Conservation (phyloP, 1,140 invertebrate genomes). For the Chironomus tepperi region DNA sequence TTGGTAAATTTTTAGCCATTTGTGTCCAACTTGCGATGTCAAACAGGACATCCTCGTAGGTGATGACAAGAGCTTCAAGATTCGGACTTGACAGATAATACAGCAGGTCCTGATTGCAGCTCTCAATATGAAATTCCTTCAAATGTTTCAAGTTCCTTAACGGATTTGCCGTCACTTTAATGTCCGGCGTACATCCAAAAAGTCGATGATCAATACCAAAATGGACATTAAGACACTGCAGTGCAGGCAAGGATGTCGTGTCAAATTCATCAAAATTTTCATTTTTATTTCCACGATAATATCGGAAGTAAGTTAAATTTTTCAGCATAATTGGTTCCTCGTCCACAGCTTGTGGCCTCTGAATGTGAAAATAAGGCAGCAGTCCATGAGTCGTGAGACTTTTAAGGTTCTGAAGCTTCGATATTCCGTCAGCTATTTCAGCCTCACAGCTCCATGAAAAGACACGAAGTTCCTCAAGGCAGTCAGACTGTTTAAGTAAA, state of each 20-base stretch:
- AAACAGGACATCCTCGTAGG: neutral
- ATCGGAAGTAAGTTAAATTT: neutral
- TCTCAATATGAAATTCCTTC: neutral
- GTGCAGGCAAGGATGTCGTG: neutral
- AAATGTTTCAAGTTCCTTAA: neutral
- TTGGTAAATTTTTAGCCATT: neutral
- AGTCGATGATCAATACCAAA: neutral
- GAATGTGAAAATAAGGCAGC: neutral
- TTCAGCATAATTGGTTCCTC: neutral
- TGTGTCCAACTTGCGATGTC: neutral
- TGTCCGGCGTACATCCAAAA: neutral
- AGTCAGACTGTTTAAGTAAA: neutral
- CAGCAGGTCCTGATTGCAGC: neutral
- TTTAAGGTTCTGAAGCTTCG: neutral
- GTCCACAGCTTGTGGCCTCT: neutral
- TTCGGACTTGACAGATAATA: neutral
- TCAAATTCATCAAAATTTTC: conserved; percentile 1
- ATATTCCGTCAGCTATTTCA: neutral
- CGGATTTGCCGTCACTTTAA: neutral
- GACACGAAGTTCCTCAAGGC: neutral
- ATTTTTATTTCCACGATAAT: neutral
- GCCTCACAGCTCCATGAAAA: neutral
- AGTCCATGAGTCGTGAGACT: neutral
- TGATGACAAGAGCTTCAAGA: neutral
- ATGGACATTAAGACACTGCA: neutral